Evolutionary conservation across 2,113 vertebrate genomes (phyloP).

Genomic region (Leptodactylus fuscus): DNA sequence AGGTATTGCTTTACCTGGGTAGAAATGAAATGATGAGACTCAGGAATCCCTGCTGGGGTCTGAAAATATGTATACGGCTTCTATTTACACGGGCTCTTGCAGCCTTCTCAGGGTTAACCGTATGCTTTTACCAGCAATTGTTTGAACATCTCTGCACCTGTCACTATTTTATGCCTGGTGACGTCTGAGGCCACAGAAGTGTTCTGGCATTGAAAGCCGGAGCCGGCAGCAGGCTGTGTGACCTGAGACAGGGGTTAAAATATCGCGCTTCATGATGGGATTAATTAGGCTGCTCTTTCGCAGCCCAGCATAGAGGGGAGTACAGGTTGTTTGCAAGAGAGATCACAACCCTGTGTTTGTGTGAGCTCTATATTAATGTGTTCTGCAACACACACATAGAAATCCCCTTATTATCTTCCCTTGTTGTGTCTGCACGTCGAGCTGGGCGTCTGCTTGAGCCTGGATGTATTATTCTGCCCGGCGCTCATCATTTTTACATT

Average conservation of each 20-base stretch:
- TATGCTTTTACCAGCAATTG: not conserved
- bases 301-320: constrained; percentile 60
- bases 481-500: constrained; percentile 8
- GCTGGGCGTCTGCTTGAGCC: not conserved
- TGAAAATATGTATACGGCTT: not conserved
- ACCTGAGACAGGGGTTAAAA: constrained; percentile 60
- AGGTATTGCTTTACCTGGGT: not conserved
- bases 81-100: not conserved
- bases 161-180: constrained; percentile 1
- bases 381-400: not conserved
- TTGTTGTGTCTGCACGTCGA: not conserved
- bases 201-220: not conserved
- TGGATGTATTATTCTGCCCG: not conserved
- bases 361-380: constrained; percentile 38
- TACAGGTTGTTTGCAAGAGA: constrained; percentile 51
- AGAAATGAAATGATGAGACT: not conserved
- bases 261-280: constrained; percentile 55
- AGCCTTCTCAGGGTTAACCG: not conserved
- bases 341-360: constrained; percentile 48
- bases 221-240: constrained; percentile 41
- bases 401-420: constrained; percentile 18
- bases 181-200: not conserved
- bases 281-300: constrained; percentile 58
- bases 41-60: constrained; percentile 2
- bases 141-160: constrained; percentile 33